Conservation (phyloP, 2,888 invertebrate species). For the Agrochola lychnidis region DNA sequence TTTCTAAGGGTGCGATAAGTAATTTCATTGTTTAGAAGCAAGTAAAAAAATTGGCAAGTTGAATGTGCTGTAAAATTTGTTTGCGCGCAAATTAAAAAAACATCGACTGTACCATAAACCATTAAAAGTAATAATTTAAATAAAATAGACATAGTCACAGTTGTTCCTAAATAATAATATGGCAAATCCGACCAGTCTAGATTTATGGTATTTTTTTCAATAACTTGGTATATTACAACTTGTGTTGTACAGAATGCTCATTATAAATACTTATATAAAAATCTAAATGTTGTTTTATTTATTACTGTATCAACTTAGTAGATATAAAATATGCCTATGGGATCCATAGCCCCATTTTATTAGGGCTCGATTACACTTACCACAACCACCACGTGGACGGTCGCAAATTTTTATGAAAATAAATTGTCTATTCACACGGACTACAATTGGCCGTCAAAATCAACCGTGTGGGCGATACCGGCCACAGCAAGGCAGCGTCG, state of each 20-base stretch:
- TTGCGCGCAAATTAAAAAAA: too few relatives aligned
- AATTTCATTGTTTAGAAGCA: not conserved
- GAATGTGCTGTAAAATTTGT: slow-evolving; percentile 5
- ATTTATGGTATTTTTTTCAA: slow-evolving; percentile 51
- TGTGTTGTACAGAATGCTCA: slow-evolving; percentile 80
- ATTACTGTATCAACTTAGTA: slow-evolving; percentile 28
- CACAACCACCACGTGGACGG: too few relatives aligned
- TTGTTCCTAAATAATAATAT: slow-evolving; percentile 42
- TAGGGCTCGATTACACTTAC: not conserved
- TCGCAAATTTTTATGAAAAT: too few relatives aligned
- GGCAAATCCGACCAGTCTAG: slow-evolving; percentile 57
- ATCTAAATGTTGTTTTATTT: slow-evolving; percentile 61
- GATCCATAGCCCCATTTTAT: not conserved
- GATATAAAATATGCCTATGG: not conserved
- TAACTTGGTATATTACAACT: slow-evolving; percentile 68
- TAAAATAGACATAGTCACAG: slow-evolving; percentile 14
- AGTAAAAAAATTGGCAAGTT: not conserved
- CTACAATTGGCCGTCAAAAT: too few relatives aligned
- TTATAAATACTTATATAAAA: slow-evolving; percentile 68
- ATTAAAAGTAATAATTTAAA: slow-evolving; percentile 14
- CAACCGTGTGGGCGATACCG: not conserved
- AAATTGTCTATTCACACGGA: too few relatives aligned
- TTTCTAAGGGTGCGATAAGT: too few relatives aligned
- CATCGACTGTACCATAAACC: not conserved
- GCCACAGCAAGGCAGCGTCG: not conserved